Percentiles rank a stretch among this genome's conserved stretches.
Conservation (phyloP, 2,797 vertebrate species). For the Staurois parvus region DNA sequence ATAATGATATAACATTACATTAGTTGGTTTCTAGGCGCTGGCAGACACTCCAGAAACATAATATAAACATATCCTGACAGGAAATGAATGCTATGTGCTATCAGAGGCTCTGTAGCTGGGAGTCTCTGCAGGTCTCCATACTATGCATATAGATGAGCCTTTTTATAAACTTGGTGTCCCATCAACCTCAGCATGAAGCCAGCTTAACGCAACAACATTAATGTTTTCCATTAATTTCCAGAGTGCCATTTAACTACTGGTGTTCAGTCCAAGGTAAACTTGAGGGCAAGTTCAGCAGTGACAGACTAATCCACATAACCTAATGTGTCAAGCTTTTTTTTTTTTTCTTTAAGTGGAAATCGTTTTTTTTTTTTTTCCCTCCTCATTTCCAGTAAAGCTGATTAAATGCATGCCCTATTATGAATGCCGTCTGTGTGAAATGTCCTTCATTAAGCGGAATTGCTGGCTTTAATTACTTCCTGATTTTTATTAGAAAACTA, state of each 20-base stretch:
- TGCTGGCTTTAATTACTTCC: conserved; percentile 55
- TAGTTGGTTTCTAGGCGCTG: neutral
- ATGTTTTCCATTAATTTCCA: conserved; percentile 82
- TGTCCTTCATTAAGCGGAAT: conserved; percentile 64
- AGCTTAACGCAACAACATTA: conserved; percentile 80
- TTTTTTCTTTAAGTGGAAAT: conserved; percentile 66
- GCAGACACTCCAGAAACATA: neutral
- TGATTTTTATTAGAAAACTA: conserved; percentile 36
- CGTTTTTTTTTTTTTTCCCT: conserved; percentile 62
- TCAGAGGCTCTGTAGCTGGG: conserved; percentile 64
- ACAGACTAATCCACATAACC: conserved; percentile 68
- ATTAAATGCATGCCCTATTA: conserved; percentile 47
- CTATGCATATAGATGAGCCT: conserved; percentile 69
- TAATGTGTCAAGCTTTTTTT: conserved; percentile 70
- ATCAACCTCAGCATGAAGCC: conserved; percentile 74
- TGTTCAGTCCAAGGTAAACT: conserved; percentile 76
- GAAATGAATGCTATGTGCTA: conserved; percentile 64
- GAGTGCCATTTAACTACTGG: conserved; percentile 74
- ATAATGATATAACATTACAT: neutral
- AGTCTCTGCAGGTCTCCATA: conserved; percentile 71
- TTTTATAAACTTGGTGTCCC: conserved; percentile 79
- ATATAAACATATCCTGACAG: conserved; percentile 39
- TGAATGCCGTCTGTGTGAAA: conserved; percentile 51
- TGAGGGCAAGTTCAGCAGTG: conserved; percentile 71
- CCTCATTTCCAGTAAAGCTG: conserved; percentile 61